A percentile compares a stretch with the other conserved stretches of the same genome.
Conservation (phyloP, 2,113 vertebrate genomes). For the Thryonomys swinderianus region DNA sequence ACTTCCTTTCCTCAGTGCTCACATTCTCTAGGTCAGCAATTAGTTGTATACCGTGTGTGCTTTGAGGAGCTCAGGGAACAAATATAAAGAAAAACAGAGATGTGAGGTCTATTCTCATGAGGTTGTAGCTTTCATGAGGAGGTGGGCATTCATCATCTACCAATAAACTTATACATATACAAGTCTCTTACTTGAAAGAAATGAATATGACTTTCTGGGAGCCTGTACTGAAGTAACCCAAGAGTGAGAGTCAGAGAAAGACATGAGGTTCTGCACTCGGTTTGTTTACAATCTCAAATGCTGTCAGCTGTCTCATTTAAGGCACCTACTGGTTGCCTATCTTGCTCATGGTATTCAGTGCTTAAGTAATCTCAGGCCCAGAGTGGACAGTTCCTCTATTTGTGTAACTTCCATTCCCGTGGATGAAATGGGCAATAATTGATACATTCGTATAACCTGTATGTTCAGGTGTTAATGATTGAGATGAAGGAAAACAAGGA, state of each 20-base stretch:
- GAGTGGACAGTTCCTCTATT: not conserved
- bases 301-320: not conserved
- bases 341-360: not conserved
- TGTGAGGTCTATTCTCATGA: not conserved
- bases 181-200: not conserved
- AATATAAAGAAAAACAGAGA: not conserved
- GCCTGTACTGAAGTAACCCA: not conserved
- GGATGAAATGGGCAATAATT: not conserved
- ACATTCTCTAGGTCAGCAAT: not conserved
- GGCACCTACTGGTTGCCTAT: not conserved
- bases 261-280: not conserved
- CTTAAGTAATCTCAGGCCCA: not conserved
- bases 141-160: not conserved
- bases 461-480: not conserved
- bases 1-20: not conserved
- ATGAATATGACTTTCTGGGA: not conserved
- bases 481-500: not conserved
- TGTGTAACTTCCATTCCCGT: not conserved
- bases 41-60: not conserved
- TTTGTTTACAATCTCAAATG: not conserved
- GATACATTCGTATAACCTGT: not conserved
- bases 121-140: not conserved
- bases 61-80: not conserved
- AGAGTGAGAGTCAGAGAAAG: not conserved
- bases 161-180: not conserved